Evolutionary conservation across 2,797 vertebrate species (phyloP).

Genomic region (Enteromius afrohamiltoni): DNA sequence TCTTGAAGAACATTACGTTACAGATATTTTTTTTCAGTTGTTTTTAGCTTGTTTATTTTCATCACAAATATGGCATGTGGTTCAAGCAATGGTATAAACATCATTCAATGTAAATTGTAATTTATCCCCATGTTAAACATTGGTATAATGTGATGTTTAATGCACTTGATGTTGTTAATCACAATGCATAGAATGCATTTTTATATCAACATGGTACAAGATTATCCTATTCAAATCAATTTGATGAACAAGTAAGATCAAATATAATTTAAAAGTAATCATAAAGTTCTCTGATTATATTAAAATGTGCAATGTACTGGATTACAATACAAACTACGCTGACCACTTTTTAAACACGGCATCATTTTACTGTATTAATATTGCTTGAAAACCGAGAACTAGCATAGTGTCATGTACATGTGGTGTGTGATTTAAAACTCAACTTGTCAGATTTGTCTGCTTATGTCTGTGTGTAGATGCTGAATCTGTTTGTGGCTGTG

Average conservation of each 20-base stretch:
- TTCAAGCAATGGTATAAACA: no score
- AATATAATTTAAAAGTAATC: not conserved
- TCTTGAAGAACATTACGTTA: no score
- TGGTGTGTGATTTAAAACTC: not conserved
- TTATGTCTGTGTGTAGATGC: constrained; percentile 78
- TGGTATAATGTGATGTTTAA: not conserved
- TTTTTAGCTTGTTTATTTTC: no score
- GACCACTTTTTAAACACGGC: not conserved
- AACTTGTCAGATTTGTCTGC: not conserved
- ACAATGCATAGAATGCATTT: not conserved
- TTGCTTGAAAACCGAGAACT: not conserved
- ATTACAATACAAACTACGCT: not conserved
- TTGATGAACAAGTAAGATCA: not conserved
- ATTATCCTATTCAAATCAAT: not conserved
- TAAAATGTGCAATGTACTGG: no score
- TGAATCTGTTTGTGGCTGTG: constrained; percentile 95
- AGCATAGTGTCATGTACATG: not conserved
- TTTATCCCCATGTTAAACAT: not conserved
- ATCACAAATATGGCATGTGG: no score
- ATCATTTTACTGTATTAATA: not conserved
- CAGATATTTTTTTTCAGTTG: no score
- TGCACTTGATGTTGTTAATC: not conserved
- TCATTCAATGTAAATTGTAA: no score
- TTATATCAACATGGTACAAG: not conserved
- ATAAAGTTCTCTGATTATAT: not conserved